phyloP scores from a whole-genome alignment of 1,140 invertebrate species.

The Lordiphosa mommai region DNA sequence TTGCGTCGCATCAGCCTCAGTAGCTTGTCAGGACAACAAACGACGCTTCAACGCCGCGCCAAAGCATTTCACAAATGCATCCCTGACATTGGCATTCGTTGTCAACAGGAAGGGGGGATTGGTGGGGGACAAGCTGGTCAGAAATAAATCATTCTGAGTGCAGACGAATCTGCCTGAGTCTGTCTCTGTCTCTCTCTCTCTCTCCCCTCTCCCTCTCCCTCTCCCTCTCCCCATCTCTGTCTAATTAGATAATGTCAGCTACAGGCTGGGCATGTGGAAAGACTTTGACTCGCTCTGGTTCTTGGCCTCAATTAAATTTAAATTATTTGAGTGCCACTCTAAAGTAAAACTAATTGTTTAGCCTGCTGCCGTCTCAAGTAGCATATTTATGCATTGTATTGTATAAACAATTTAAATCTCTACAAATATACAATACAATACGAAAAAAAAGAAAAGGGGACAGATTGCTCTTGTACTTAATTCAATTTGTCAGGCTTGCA shows the following conservation, averaged over 20 bases:
- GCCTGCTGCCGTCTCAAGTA: constrained; percentile 22
- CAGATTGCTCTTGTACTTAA: constrained; percentile 46
- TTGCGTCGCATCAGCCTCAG: neutral
- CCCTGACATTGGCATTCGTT: constrained; percentile 62
- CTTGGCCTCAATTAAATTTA: constrained; percentile 75
- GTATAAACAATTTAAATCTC: neutral
- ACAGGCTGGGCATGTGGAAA: constrained; percentile 25
- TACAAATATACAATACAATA: neutral
- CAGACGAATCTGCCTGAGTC: constrained; percentile 4
- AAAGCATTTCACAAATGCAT: neutral
- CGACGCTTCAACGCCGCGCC: too few species aligned
- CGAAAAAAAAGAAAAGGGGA: neutral
- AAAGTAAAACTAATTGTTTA: constrained; percentile 73
- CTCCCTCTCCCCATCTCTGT: constrained; percentile 18
- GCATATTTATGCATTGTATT: neutral
- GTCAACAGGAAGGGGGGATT: constrained; percentile 19
- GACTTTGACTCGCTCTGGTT: constrained; percentile 3
- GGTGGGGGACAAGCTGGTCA: neutral
- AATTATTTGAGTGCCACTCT: constrained; percentile 64
- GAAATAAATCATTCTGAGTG: constrained; percentile 63
- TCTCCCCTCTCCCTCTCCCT: neutral
- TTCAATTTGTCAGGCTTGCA: constrained; percentile 63
- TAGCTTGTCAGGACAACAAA: neutral
- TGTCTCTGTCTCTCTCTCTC: neutral
- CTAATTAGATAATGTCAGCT: constrained; percentile 75